phyloP scores from a whole-genome alignment of 37 sponge, comb jelly and placozoan species.

The Chondrilla cf. caribensis region DNA sequence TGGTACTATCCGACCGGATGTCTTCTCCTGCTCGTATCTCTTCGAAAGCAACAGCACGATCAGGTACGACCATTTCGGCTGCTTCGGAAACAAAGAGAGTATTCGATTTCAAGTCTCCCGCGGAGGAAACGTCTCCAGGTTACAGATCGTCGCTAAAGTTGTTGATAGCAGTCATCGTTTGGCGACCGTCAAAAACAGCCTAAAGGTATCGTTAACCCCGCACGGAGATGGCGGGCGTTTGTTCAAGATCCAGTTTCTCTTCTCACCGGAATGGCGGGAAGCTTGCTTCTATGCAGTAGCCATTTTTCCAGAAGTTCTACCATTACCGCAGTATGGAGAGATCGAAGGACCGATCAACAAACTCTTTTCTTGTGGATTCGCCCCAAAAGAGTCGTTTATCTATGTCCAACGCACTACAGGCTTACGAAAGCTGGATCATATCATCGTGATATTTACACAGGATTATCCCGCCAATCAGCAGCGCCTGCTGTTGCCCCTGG shows the following conservation, averaged over 20 bases:
- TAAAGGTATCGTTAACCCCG: neutral
- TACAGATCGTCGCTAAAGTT: neutral
- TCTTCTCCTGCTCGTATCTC: neutral
- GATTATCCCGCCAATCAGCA: neutral
- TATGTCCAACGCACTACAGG: neutral
- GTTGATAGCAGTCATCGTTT: neutral
- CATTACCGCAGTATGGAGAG: neutral
- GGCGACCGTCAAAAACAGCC: neutral
- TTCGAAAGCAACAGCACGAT: neutral
- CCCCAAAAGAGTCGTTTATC: neutral
- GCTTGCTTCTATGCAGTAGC: slow-evolving; percentile 3
- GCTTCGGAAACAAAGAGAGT: neutral
- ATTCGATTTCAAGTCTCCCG: neutral
- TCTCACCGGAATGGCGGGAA: neutral
- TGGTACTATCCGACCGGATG: neutral
- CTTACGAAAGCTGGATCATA: neutral
- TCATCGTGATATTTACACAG: neutral
- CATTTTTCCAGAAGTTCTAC: neutral
- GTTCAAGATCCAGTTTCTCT: neutral
- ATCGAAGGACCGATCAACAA: neutral
- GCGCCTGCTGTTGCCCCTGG: neutral
- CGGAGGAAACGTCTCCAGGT: neutral
- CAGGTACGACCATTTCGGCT: neutral
- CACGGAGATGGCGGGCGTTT: neutral
- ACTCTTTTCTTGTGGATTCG: slow-evolving; percentile 1